Conservation (phyloP, 2,888 invertebrate species). For the Drosophila fulvimacula region DNA sequence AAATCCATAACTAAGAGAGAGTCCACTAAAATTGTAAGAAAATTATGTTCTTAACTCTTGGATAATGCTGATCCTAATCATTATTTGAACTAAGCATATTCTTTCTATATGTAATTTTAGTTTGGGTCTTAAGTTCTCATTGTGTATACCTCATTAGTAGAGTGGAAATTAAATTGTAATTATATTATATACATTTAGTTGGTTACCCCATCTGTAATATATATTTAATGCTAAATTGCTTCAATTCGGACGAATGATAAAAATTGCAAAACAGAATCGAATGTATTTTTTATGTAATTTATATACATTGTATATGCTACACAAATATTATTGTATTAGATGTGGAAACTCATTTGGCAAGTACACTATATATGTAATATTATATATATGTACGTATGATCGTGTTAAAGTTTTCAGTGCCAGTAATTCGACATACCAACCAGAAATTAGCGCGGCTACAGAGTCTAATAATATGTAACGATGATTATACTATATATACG, state of each 20-base stretch:
- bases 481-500: conserved; percentile 31
- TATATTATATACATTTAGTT: conserved; percentile 49
- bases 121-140: conserved; percentile 63
- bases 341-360: conserved; percentile 51
- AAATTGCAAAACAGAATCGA: conserved; percentile 34
- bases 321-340: conserved; percentile 48
- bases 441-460: conserved; percentile 59
- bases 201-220: conserved; percentile 22
- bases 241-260: conserved; percentile 36
- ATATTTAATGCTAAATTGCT: conserved; percentile 50
- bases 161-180: conserved; percentile 58
- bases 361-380: conserved; percentile 24
- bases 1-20: conserved; percentile 58
- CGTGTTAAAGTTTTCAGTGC: conserved; percentile 62
- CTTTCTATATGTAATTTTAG: conserved; percentile 56
- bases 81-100: conserved; percentile 44
- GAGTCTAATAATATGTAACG: conserved; percentile 68
- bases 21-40: conserved; percentile 70
- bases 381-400: conserved; percentile 31
- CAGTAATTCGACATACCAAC: conserved; percentile 54
- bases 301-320: conserved; percentile 52
- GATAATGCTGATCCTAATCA: conserved; percentile 63
- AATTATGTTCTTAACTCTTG: conserved; percentile 57
- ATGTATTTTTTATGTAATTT: conserved; percentile 79
- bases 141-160: conserved; percentile 75